Base-by-base conservation (phyloP, 2,797 vertebrate species). In the Phoeniculus purpureus region DNA sequence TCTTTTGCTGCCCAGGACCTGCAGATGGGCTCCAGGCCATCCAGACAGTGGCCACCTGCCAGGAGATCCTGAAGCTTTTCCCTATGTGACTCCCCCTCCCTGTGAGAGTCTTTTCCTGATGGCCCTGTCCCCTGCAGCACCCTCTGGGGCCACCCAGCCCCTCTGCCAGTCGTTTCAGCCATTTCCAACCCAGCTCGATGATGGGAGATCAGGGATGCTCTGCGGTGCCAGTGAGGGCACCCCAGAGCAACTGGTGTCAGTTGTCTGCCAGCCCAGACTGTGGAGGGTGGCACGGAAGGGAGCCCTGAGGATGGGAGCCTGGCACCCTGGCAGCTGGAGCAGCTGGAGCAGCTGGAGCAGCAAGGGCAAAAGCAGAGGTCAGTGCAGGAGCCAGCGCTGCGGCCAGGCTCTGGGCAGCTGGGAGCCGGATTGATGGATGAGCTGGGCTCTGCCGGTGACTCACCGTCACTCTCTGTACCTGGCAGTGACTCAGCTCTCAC, bases 401-500 rank as follows among this genome's bases (percentile, higher is more conserved):
- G 75, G 9, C 70, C 8, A 40, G 61, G 55, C 3, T 0, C 34
- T 10, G 85, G 65, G 47, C 62, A 31, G 27, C 7, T 3, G 23
- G 37, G 40, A 51, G 1, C 22, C 1, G 3, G 34, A 3, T 18
- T 29, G 32, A 17, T 2, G 12, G 84, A 51, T n/a, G 87, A 59
- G 73, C 29, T 1, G 17, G 65, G 87, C 56, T 15, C 26, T 7
- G 73, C 51, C 21, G 58, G 75, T 96, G 91, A 94, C 85, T 94
- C 94, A 71, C 56, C 32, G 77, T 5, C 88, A 3, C 90, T 67
- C 84, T 52, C 91, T 60, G 89, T 79, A 60, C 85, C 92, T 81
- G 87, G 79, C 85, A 51, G 85, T 95, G 93, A 86, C 94, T 92
- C 94, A 94, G 87, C 92, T 70, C 80, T 29, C 23, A 1, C 60